Base-by-base conservation (phyloP, 2,888 invertebrate species). In the Apotomis betuletana region DNA sequence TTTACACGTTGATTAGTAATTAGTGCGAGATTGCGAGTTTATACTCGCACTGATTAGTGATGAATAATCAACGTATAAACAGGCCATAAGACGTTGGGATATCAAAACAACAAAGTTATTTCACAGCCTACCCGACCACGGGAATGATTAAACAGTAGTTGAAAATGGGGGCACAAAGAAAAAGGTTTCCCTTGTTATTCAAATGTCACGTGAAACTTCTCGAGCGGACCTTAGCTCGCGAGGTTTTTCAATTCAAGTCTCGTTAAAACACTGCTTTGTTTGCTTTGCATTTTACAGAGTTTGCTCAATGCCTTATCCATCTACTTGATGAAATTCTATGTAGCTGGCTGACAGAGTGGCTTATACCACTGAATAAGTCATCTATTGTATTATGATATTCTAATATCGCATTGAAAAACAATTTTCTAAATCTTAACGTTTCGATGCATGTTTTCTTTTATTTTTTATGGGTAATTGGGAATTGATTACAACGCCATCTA, bases 141-240 rank as follows among this genome's bases (percentile, higher is more conserved):
- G 9, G 44, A 59, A 54, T 5, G 58, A 54, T 55, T 69, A 55
- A 61, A 69, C 61, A 70, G 67, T 61, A 49, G 65, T 70, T 70
- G 70, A 67, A 67, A 67, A 64, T 70, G 67, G 69, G 74, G 70
- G 63, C 58, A 76, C 77, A 77, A 76, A 82, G 85, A 89, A 89
- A 90, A 89, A 89, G 90, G 87, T 87, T 90, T 89, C 81, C 77
- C 88, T 85, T 90, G 90, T 90, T 90, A 90, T 90, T 90, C 85
- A 90, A 90, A 90, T 90, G 75, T n/a, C 49, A 49, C 54, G 67
- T 36, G 76, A 76, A 76, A 81, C 78, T 81, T 77, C 79, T 72
- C 79, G 79, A 81, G 81, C 81, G 79, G 79, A 81, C 80, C 83
- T 86, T 85, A 83, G 79, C 83, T 84, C 82, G 83, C 79, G 78